Evolutionary conservation across 2,888 invertebrate species (phyloP).

Genomic region (Helobdella robusta): DNA sequence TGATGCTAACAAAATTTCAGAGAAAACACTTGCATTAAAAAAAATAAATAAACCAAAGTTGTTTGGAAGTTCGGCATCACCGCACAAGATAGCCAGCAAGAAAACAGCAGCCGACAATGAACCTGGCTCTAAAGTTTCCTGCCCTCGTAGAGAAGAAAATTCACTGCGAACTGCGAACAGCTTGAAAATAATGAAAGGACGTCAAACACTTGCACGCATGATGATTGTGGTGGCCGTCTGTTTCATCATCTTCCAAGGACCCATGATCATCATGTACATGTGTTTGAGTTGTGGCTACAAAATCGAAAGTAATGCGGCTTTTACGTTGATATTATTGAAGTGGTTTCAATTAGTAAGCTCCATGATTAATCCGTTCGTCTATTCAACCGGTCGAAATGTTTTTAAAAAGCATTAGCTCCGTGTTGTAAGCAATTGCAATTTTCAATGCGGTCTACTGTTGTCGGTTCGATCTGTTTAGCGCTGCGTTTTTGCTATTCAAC

Average conservation of each 20-base stretch:
- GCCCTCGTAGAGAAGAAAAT: background rate
- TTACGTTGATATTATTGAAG: conserved; percentile 31
- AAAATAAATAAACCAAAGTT: too few relatives aligned
- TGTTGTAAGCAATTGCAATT: too few relatives aligned
- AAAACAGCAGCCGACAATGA: too few relatives aligned
- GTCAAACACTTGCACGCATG: conserved; percentile 31
- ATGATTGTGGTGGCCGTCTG: conserved; percentile 32
- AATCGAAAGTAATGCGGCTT: conserved; percentile 27
- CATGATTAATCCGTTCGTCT: conserved; percentile 33
- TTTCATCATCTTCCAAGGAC: conserved; percentile 30
- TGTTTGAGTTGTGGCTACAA: conserved; percentile 23
- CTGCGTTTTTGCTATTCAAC: too few relatives aligned
- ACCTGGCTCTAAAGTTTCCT: background rate
- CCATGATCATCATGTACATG: conserved; percentile 28
- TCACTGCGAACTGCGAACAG: too few relatives aligned
- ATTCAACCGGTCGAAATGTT: too few relatives aligned
- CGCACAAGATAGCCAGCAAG: background rate
- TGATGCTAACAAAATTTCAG: background rate
- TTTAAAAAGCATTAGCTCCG: too few relatives aligned
- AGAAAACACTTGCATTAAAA: too few relatives aligned
- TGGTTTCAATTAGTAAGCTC: conserved; percentile 30
- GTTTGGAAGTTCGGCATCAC: background rate
- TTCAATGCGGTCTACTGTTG: too few relatives aligned
- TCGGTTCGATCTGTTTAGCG: too few relatives aligned
- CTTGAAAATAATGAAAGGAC: conserved; percentile 22